Evolutionary conservation across 2,888 invertebrate species (phyloP).

Genomic region (Bombylius major): DNA sequence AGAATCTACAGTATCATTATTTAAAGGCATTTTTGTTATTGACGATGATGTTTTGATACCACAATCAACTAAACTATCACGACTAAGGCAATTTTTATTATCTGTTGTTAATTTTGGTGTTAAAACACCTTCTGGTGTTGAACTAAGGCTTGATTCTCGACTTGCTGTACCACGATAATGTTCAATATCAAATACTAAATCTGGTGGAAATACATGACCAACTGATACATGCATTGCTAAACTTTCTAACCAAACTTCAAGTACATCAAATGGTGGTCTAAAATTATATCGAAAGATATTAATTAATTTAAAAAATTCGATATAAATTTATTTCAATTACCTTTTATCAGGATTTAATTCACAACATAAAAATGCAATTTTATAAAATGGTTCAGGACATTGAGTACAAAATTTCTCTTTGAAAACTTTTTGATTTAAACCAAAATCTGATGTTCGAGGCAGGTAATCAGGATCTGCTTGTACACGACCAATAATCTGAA

Average conservation of each 20-base stretch:
- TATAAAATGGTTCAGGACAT: conserved; percentile 80
- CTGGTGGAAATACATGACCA: conserved; percentile 48
- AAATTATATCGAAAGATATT: conserved; percentile 1
- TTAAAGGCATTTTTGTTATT: background rate
- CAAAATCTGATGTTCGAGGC: conserved; percentile 84
- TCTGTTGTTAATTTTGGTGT: conserved; percentile 27
- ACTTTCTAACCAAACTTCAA: conserved; percentile 79
- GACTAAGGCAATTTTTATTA: conserved; percentile 23
- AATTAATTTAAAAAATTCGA: no score
- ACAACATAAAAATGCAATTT: conserved; percentile 80
- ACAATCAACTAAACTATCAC: conserved; percentile 27
- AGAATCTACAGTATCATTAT: conserved; percentile 1
- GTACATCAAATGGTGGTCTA: conserved; percentile 79
- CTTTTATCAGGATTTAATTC: conserved; percentile 81
- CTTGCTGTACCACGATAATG: conserved; percentile 47
- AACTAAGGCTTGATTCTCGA: conserved; percentile 32
- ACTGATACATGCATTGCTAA: conserved; percentile 58
- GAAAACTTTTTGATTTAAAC: conserved; percentile 75
- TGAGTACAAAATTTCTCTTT: conserved; percentile 67
- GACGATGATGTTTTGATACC: background rate
- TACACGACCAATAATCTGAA: conserved; percentile 82
- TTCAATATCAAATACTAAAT: conserved; percentile 61
- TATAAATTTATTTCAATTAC: conserved; percentile 32
- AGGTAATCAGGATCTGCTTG: conserved; percentile 90
- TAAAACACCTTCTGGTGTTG: conserved; percentile 31